A percentile compares a stretch with the other conserved stretches of the same genome.
Conservation (phyloP, 2,113 vertebrate genomes). For the Upupa epops region DNA sequence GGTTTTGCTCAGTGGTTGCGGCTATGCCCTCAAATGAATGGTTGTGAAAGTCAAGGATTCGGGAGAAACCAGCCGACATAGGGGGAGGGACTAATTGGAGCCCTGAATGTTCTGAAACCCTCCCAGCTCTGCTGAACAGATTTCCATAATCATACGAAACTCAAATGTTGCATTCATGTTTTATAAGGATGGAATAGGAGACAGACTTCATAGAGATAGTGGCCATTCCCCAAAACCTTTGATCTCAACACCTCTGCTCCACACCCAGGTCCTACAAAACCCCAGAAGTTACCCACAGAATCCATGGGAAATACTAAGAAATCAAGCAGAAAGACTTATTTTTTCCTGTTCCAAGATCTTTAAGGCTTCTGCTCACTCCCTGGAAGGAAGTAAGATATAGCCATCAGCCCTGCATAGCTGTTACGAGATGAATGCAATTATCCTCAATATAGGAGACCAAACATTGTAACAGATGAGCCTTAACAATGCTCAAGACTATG, state of each 20-base stretch:
- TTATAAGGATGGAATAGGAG: background rate
- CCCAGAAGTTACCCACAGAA: background rate
- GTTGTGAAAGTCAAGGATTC: conserved; percentile 26
- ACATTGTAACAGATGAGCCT: background rate
- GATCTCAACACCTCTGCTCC: background rate
- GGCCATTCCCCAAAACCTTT: background rate
- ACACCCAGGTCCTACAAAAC: background rate
- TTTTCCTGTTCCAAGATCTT: background rate
- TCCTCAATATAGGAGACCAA: background rate
- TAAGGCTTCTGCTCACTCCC: background rate
- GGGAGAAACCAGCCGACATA: background rate
- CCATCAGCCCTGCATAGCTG: background rate
- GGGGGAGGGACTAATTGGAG: background rate
- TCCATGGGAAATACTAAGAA: background rate
- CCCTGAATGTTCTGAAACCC: background rate
- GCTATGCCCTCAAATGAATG: conserved; percentile 41
- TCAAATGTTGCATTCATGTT: background rate
- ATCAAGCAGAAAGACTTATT: background rate
- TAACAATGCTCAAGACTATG: background rate
- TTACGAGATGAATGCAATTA: background rate
- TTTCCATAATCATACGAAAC: background rate
- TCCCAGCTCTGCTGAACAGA: background rate
- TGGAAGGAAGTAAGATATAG: background rate
- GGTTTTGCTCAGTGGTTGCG: conserved; percentile 38
- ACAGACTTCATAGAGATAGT: background rate